A percentile compares a stretch with the other conserved stretches of the same genome.
These are phyloP conservation scores for Diorhabda sublineata DNA, from an alignment of 1,140 invertebrate species.

Conservation along the genomic window DNA sequence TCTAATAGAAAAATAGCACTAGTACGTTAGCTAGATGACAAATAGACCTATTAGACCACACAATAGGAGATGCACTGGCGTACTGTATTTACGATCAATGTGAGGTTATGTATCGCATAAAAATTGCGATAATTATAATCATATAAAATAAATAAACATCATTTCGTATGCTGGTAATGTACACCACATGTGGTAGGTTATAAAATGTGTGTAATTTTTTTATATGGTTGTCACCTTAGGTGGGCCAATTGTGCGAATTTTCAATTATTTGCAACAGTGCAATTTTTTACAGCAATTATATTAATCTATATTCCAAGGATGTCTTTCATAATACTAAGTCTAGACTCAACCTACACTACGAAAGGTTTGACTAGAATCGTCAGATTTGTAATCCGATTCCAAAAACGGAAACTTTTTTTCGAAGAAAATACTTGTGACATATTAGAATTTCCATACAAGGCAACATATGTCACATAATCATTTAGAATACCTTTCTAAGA, in stretches of 20 bases:
- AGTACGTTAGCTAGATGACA: conserved; percentile 13
- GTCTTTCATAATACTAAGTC: too few species aligned
- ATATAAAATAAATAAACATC: conserved; percentile 22
- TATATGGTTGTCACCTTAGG: conserved; percentile 8
- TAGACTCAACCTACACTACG: too few species aligned
- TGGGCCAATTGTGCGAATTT: conserved; percentile 11
- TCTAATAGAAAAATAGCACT: conserved; percentile 18
- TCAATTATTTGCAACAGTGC: background rate
- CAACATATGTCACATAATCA: too few species aligned
- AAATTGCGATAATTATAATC: conserved; percentile 23
- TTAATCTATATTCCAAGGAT: background rate
- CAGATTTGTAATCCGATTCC: too few species aligned
- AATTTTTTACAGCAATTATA: background rate
- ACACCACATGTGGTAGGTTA: conserved; percentile 14
- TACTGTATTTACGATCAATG: conserved; percentile 21
- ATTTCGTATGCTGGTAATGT: conserved; percentile 8
- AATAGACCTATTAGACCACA: conserved; percentile 23
- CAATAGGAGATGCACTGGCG: conserved; percentile 21
- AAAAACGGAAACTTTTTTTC: too few species aligned
- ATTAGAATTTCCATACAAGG: too few species aligned
- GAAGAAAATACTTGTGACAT: too few species aligned
- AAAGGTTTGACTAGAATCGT: too few species aligned
- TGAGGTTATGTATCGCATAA: conserved; percentile 15
- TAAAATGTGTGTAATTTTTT: conserved; percentile 13
- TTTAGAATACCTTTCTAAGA: too few species aligned